phyloP scores from a whole-genome alignment of 2,113 vertebrate genomes.

The Elanoides forficatus region DNA sequence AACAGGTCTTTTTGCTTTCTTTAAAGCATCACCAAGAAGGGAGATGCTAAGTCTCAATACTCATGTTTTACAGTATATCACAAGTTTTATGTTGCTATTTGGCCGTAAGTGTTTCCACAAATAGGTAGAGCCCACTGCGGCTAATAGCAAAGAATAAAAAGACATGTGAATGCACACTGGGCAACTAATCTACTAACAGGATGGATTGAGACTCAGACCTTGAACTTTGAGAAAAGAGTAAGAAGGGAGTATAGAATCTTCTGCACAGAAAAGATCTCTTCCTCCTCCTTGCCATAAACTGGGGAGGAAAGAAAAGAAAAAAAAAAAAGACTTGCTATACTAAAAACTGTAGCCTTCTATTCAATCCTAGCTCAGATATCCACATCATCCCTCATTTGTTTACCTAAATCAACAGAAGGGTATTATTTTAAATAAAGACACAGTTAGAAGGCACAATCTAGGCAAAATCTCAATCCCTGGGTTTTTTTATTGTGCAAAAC shows the following conservation, averaged over 20 bases:
- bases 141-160: neutral
- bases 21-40: neutral
- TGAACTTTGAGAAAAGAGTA: neutral
- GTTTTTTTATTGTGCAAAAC: neutral
- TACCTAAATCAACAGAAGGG: neutral
- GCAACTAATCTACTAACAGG: neutral
- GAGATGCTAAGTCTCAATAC: neutral
- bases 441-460: neutral
- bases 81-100: neutral
- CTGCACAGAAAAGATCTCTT: neutral
- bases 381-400: neutral
- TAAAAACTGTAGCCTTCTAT: neutral
- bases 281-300: neutral
- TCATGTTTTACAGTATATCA: neutral
- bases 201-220: neutral
- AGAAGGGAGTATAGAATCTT: neutral
- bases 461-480: neutral
- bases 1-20: neutral
- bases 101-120: neutral
- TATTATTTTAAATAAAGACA: neutral
- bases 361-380: neutral
- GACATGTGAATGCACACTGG: neutral
- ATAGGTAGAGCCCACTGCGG: neutral
- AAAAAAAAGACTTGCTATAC: neutral
- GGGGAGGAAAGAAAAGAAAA: no score